A percentile compares a stretch with the other conserved stretches of the same genome.
Evolutionary conservation across 2,888 invertebrate species (phyloP).

Genomic region (Cryptus viduatorius): DNA sequence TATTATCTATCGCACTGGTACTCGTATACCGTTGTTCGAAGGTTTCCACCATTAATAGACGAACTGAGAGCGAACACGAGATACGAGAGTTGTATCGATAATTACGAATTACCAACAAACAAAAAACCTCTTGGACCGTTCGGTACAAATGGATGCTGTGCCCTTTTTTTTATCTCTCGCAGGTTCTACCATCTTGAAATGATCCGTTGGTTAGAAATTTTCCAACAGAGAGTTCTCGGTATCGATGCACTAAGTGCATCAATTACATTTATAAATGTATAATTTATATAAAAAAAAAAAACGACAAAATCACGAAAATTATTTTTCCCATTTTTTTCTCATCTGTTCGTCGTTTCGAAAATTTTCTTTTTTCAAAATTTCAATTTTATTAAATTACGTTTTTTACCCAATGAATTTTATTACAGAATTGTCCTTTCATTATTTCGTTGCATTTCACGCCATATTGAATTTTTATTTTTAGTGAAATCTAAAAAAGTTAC

Average conservation of each 20-base stretch:
- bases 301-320: no score
- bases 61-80: background rate
- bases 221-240: background rate
- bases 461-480: no score
- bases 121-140: constrained; percentile 27
- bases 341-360: no score
- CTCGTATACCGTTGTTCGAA: constrained; percentile 36
- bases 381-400: no score
- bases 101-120: constrained; percentile 49
- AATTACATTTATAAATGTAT: no score
- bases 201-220: background rate
- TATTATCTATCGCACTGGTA: constrained; percentile 1
- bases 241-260: background rate
- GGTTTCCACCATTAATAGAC: constrained; percentile 34
- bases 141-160: background rate
- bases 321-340: no score
- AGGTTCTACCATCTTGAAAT: background rate
- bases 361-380: no score
- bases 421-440: no score
- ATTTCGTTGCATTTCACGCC: no score
- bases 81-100: constrained; percentile 43
- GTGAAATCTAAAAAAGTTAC: no score
- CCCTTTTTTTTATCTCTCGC: background rate
- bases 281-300: no score
- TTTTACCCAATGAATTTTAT: no score